phyloP scores from a whole-genome alignment of 2,113 vertebrate species.

The Lophius piscatorius region DNA sequence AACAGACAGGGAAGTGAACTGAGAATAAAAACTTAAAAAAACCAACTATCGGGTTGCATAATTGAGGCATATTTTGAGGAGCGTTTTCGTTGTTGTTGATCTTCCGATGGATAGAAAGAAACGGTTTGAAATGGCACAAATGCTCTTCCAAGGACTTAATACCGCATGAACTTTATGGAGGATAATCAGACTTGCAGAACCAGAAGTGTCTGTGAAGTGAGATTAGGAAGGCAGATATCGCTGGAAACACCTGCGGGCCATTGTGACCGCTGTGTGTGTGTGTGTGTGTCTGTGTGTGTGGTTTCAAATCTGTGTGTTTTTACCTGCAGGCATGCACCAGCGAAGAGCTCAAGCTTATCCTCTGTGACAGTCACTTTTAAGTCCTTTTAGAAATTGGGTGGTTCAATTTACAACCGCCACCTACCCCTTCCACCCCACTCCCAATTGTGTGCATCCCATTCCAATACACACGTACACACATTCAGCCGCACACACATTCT shows the following conservation, averaged over 20 bases:
- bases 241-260: conserved; percentile 49
- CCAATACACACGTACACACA: conserved; percentile 27
- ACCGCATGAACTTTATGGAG: conserved; percentile 7
- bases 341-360: conserved; percentile 69
- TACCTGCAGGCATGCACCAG: conserved; percentile 34
- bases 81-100: neutral
- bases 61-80: conserved; percentile 5
- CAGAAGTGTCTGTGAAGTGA: conserved; percentile 10
- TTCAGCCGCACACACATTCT: conserved; percentile 32
- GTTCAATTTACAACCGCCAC: conserved; percentile 70
- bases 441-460: conserved; percentile 14
- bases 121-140: conserved; percentile 1
- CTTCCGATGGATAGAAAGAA: neutral
- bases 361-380: conserved; percentile 73
- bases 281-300: conserved; percentile 4
- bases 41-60: neutral
- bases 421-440: conserved; percentile 2
- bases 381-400: conserved; percentile 60
- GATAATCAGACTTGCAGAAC: conserved; percentile 9
- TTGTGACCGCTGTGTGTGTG: neutral
- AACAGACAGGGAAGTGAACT: neutral
- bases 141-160: conserved; percentile 7
- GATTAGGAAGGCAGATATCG: conserved; percentile 21
- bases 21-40: conserved; percentile 21
- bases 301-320: conserved; percentile 11